These are phyloP conservation scores for Dicranocentrus wangi DNA, from an alignment of 2,888 invertebrate species.

Conservation along the genomic window DNA sequence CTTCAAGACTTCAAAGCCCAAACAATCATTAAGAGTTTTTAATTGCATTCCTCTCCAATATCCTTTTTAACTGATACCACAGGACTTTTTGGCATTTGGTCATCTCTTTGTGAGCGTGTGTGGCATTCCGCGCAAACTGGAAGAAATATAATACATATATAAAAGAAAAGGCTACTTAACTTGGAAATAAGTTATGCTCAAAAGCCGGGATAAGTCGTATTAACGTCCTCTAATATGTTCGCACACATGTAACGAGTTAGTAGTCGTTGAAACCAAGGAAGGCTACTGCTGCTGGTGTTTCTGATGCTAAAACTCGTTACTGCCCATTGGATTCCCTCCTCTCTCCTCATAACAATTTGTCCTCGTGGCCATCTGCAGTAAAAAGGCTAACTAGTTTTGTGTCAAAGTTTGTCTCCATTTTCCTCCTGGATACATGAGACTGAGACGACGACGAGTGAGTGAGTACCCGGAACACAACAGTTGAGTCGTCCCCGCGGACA, in stretches of 20 bases:
- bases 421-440: conserved; percentile 17
- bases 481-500: conserved; percentile 22
- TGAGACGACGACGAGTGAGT: neutral
- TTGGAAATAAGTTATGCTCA: neutral
- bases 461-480: no score
- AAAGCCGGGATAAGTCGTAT: neutral
- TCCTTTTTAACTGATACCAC: conserved; percentile 16
- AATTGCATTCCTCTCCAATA: conserved; percentile 39
- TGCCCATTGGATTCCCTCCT: no score
- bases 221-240: conserved; percentile 34
- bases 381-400: conserved; percentile 11
- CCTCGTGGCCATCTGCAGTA: conserved; percentile 54
- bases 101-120: conserved; percentile 44
- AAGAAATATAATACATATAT: no score
- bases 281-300: neutral
- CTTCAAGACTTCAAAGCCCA: no score
- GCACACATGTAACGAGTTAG: no score
- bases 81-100: conserved; percentile 26
- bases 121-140: conserved; percentile 55
- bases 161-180: no score
- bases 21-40: conserved; percentile 54
- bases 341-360: conserved; percentile 57
- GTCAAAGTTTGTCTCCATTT: conserved; percentile 38
- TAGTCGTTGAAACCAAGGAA: neutral
- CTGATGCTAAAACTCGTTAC: conserved; percentile 55